Base-by-base conservation (phyloP, 2,113 vertebrate genomes). In the Corynorhinus townsendii region DNA sequence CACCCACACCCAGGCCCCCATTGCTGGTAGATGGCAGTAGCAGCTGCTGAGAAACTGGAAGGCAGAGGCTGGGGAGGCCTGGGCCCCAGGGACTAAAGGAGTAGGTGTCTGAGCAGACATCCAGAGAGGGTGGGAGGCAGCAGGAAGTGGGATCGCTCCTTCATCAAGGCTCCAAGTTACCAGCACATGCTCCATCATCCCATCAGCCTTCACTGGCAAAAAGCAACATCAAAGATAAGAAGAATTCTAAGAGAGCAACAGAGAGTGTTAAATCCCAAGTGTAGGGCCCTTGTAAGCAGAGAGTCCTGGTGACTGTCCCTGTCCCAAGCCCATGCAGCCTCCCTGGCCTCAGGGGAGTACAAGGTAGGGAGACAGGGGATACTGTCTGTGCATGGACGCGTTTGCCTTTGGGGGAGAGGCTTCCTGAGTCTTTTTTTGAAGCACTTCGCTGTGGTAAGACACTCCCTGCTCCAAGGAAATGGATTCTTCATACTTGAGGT, bases 281-380 rank as follows among this genome's bases (percentile, higher is more conserved):
- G 3, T 3, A 52, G 16, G 17, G 11, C 52, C 30, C 19, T 43
- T 11, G 26, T 69, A 22, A 20, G 59, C 24, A 22, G 15, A 54
- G 59, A 43, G 5, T 4, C n/a, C n/a, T 82, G 15, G 11, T 79
- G 17, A 47, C 38, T 19, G 28, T 17, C 54, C 38, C 40, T 30
- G 11, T 47, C 54, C 49, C 45, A 72, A 56, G 33, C 38, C 17
- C 17, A 5, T 11, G 49, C 19, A 8, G 40, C 30, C 7, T 6
- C 38, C 7, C 8, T 24, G 35, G 9, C 33, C 52, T 35, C 12
- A 54, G 26, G 69, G 33, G 9, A 49, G 28, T 14, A 12, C 35
- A 2, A 5, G 3, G 59, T 5, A 38, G 11, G 17, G 10, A 15
- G 22, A 4, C 33, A 45, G 19, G 19, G 11, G 2, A 2, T 1